These are phyloP conservation scores for Platyura marginata DNA, from an alignment of 1,140 invertebrate species.

Conservation along the genomic window DNA sequence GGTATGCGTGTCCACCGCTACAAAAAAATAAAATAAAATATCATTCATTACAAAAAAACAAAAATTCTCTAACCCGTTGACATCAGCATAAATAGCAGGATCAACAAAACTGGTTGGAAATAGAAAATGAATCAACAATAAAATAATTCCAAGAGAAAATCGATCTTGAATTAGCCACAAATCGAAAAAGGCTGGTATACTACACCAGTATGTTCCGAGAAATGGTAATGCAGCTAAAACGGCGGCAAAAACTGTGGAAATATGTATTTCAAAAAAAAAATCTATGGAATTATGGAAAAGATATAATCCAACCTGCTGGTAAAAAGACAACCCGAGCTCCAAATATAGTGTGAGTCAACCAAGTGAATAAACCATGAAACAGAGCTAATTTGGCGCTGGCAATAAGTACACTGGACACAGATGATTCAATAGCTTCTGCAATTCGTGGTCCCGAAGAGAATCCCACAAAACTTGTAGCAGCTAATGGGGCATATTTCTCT, in stretches of 20 bases:
- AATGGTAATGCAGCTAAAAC: constrained; percentile 88
- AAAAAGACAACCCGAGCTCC: constrained; percentile 88
- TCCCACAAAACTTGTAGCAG: constrained; percentile 45
- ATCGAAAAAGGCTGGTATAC: constrained; percentile 81
- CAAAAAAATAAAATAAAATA: constrained; percentile 1
- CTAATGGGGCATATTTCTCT: constrained; percentile 79
- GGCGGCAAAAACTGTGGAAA: constrained; percentile 58
- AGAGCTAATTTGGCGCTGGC: constrained; percentile 65
- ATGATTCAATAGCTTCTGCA: constrained; percentile 42
- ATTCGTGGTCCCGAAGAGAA: constrained; percentile 55
- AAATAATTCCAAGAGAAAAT: constrained; percentile 47
- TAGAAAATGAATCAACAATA: constrained; percentile 70
- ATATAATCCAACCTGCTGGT: constrained; percentile 46
- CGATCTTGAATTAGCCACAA: constrained; percentile 79
- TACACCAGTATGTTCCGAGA: constrained; percentile 85
- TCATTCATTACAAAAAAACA: background rate
- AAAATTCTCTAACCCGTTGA: constrained; percentile 61
- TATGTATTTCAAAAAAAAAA: background rate
- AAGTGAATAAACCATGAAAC: constrained; percentile 96
- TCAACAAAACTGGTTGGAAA: constrained; percentile 83
- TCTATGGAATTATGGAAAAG: background rate
- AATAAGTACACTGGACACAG: constrained; percentile 66
- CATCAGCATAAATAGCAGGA: constrained; percentile 90
- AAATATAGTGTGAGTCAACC: constrained; percentile 92
- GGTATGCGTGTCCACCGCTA: constrained; percentile 89